phyloP scores from a whole-genome alignment of 2,888 invertebrate genomes.

The Boloria euphrosyne region DNA sequence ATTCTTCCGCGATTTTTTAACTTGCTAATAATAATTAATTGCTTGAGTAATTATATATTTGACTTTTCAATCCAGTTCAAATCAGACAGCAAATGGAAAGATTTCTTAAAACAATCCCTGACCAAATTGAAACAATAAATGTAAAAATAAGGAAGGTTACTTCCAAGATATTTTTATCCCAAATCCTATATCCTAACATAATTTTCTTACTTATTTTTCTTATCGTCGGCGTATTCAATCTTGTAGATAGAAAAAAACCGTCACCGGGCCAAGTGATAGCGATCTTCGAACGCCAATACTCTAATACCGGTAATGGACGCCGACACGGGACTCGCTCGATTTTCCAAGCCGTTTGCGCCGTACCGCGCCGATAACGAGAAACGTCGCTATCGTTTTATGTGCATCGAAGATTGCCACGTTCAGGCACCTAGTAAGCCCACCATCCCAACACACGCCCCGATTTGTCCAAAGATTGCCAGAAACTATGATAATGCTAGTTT shows the following conservation, averaged over 20 bases:
- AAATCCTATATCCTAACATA: conserved; percentile 3
- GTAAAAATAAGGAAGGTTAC: too few species aligned
- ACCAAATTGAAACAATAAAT: too few species aligned
- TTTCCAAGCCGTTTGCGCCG: conserved; percentile 77
- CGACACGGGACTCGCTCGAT: conserved; percentile 60
- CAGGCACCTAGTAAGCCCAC: conserved; percentile 45
- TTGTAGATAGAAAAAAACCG: conserved; percentile 37
- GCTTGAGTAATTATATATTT: too few species aligned
- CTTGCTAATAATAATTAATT: too few species aligned
- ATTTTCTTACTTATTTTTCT: conserved; percentile 22
- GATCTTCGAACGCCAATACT: conserved; percentile 43
- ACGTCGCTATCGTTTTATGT: conserved; percentile 65
- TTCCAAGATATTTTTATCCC: too few species aligned
- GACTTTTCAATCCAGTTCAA: too few species aligned
- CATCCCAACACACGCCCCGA: conserved; percentile 31
- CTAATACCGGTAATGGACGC: conserved; percentile 78
- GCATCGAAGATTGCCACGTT: conserved; percentile 50
- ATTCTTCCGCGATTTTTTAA: too few species aligned
- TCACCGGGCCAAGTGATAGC: conserved; percentile 38
- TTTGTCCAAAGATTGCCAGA: conserved; percentile 31
- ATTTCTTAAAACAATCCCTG: too few species aligned
- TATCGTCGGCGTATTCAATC: conserved; percentile 34
- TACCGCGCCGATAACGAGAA: conserved; percentile 69
- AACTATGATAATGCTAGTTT: not conserved
- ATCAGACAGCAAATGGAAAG: too few species aligned